Base-by-base conservation (phyloP, 2,797 vertebrate genomes). In the Lutjanus argentimaculatus region DNA sequence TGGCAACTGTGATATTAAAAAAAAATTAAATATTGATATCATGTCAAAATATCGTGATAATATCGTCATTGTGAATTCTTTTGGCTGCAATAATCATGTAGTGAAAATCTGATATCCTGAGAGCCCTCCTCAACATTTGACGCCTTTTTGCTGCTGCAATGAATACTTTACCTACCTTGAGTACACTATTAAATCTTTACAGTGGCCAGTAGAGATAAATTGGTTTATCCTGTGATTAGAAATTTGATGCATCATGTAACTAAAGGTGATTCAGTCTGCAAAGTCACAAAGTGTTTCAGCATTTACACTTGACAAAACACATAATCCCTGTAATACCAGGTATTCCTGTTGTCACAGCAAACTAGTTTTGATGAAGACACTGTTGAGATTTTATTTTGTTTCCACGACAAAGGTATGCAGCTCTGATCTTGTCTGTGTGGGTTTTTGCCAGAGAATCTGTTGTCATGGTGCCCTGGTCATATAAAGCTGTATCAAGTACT, bases 301-400 rank as follows among this genome's bases (percentile, higher is more conserved):
- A 64, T 19, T 7, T 45, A 19, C 25, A 55, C 15, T n/a, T n/a
- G 43, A 42, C 55, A 63, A 67, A 79, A 46, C 56, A 67, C 15
- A 1, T 46, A 43, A 51, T 52, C 19, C 46, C 30, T 71, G 11
- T 49, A 61, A 73, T 49, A 43, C 21, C 43, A 67, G 21, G 40
- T 63, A 30, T 51, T 72, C 6, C 8, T 43, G 70, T 62, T 63
- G 63, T 71, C 74, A 65, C 62, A 82, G 67, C 45, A 80, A 70
- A 58, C 63, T 69, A 53, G 5, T 68, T 19, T 78, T 43, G 55
- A 78, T 65, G 52, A 77, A 62, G 42, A 71, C 43, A 64, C 72
- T 63, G 45, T 66, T 75, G 49, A 22, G 64, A 42, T 75, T 57
- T 68, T 59, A 63, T 84, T 85, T 67, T 62, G 46, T 83, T 82